Base-by-base conservation (phyloP, 2,113 vertebrate species). In the Dromaius novaehollandiae region DNA sequence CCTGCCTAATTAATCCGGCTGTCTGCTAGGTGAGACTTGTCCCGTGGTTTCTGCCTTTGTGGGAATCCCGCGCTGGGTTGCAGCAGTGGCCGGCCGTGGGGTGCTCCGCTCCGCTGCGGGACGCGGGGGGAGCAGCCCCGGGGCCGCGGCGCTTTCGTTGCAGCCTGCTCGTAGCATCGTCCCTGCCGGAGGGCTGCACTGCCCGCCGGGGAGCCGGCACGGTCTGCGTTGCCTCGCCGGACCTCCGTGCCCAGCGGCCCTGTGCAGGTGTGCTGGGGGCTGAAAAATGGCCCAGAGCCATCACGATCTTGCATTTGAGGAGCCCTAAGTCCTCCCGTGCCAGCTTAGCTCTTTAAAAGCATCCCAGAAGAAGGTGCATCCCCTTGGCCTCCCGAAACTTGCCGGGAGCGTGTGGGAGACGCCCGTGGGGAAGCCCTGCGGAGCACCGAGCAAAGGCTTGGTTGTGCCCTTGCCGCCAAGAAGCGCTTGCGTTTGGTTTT, bases 301-400 rank as follows among this genome's bases (percentile, higher is more conserved):
- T 42, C 42, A 42, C 9, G 42, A 42, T 12, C 42, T 42, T 42
- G 42, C 42, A 42, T 42, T 42, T 42, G 42, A 42, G 42, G 44
- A 28, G 53, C 13, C 53, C 55, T 3, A 0, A 64, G 1, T n/a
- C 56, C 22, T 44, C 56, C 61, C 1, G 0, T n/a, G 22, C 40
- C 4, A 0, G 2, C 0, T 4, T 13, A 13, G 14, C 22, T 15
- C 1, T 28, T 5, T 3, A 50, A 40, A 16, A 53, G 44, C 2
- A 18, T 55, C 21, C 13, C 68, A 21, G 4, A 78, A 70, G 77
- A 42, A 26, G 36, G 51, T 36, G 1, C 3, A 1, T 1, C 48
- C 73, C 42, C 61, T 28, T 9, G 51, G 63, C 8, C 28, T 53
- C 88, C 50, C 10, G 50, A 51, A 51, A 51, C 58, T 53, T 5